Percentiles rank a stretch among this genome's conserved stretches.
phyloP scores from a whole-genome alignment of 2,888 invertebrate species.

The Pheosia tremula region DNA sequence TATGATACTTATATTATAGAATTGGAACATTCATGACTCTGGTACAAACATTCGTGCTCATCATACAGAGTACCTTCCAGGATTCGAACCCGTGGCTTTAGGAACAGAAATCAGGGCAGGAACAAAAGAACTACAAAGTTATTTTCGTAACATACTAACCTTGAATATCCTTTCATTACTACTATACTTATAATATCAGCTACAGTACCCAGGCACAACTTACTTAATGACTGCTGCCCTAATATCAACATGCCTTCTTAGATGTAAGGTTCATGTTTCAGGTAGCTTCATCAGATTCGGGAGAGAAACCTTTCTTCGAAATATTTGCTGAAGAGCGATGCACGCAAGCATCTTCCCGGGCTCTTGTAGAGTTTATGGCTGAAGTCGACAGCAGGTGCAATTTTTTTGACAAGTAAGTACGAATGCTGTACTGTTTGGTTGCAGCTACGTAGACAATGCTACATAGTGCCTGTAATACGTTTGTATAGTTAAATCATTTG shows the following conservation, averaged over 20 bases:
- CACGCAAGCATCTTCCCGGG: conserved; percentile 82
- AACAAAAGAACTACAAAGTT: neutral
- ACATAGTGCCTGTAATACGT: no score
- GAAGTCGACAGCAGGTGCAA: conserved; percentile 84
- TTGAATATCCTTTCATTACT: neutral
- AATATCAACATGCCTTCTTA: no score
- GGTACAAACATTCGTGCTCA: no score
- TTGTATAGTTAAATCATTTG: no score
- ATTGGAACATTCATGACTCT: no score
- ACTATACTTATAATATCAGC: neutral
- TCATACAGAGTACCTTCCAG: no score
- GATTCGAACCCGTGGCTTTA: no score
- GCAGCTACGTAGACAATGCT: no score
- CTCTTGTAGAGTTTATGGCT: conserved; percentile 87
- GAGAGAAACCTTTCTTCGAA: conserved; percentile 82
- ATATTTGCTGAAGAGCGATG: conserved; percentile 82
- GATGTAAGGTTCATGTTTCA: conserved; percentile 35
- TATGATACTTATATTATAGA: no score
- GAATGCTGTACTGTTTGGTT: no score
- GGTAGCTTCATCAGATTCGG: conserved; percentile 56
- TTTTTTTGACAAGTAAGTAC: conserved; percentile 82
- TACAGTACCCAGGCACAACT: neutral
- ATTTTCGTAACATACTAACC: neutral
- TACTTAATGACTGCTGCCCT: neutral
- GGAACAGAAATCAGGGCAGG: no score